Base-by-base conservation (phyloP, 2,797 vertebrate species). In the Enteromius trimaculatus region DNA sequence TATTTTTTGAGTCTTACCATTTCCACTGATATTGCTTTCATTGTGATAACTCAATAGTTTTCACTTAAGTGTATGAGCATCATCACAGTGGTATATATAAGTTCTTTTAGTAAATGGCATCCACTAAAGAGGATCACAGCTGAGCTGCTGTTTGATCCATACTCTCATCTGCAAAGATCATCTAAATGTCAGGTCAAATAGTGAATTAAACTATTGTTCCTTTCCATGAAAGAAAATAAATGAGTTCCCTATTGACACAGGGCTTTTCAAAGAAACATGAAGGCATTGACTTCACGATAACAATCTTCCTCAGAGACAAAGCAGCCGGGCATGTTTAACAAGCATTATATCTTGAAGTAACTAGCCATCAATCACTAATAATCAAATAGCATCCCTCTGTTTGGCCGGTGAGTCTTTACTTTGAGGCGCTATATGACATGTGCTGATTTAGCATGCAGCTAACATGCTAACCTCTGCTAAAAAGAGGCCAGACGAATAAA, bases 171-270 rank as follows among this genome's bases (percentile, higher is more conserved):
- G 39, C 29, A 49, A 72, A 83, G 81, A 76, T 49, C 77, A 86
- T 72, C 81, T 70, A 68, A 69, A 75, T 70, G 47, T 62, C 75
- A 76, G 78, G 77, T 79, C 70, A 80, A 69, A 68, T 75, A 69
- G 23, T 58, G 76, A 82, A 82, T 82, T 82, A 79, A 64, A 75
- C 71, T 66, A 78, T 84, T 86, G 82, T 84, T 86, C 74, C 64
- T 62, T 79, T 84, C 47, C 76, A 87, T 81, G 60, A 58, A 68
- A 69, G 76, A 75, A 82, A 74, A 82, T 70, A 81, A 83, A 77
- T 71, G 74, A 79, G 39, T 51, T 66, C 29, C 78, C 82, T 78
- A 77, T 83, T 77, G 53, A 83, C 75, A 78, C 14, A 78, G 37
- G 65, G n/a, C 81, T 65, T 82, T 82, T 82, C 72, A 82, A 77